A percentile compares a stretch with the other conserved stretches of the same genome.
Conservation (phyloP, 2,113 vertebrate species). For the Nymphicus hollandicus region DNA sequence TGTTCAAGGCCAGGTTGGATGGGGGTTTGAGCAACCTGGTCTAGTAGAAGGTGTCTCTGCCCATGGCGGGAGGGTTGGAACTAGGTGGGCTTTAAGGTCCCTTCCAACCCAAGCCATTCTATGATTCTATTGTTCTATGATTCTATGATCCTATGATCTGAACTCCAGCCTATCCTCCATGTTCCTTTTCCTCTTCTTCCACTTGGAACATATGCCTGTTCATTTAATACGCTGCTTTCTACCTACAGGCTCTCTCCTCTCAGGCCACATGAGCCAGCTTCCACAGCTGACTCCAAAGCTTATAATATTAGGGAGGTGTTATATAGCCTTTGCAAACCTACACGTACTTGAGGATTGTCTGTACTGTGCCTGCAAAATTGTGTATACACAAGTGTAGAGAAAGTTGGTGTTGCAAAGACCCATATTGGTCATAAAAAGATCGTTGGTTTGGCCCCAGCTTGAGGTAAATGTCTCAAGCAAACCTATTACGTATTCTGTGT, state of each 20-base stretch:
- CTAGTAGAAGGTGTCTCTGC: neutral
- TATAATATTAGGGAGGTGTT: neutral
- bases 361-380: neutral
- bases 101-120: neutral
- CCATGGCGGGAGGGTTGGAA: neutral
- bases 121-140: neutral
- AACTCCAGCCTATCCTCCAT: neutral
- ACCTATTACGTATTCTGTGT: slow-evolving; percentile 67
- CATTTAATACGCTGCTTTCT: neutral
- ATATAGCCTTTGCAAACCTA: neutral
- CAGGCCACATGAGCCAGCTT: neutral
- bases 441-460: slow-evolving; percentile 37
- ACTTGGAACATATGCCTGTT: neutral
- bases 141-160: neutral
- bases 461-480: slow-evolving; percentile 29
- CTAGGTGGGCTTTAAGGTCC: neutral
- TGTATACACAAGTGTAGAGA: neutral
- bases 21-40: neutral
- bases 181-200: neutral
- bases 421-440: neutral
- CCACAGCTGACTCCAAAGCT: neutral
- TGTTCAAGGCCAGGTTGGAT: neutral
- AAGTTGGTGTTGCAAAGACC: neutral
- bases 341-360: neutral
- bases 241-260: neutral